Percentiles rank a stretch among this genome's conserved stretches.
phyloP scores from a whole-genome alignment of 2,113 vertebrate species.

The Phylloscopus whistleri region DNA sequence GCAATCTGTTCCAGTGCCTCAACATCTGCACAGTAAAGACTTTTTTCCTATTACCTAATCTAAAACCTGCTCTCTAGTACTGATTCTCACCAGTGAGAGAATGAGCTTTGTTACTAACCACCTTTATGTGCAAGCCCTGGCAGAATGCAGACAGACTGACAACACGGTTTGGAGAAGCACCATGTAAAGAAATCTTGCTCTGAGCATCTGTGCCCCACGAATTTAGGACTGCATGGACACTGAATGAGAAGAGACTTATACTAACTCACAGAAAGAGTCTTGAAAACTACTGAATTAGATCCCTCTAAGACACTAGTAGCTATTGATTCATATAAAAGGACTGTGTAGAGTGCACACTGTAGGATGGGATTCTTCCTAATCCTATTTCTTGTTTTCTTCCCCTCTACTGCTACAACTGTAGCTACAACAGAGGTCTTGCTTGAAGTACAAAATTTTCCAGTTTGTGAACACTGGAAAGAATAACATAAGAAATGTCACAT shows the following conservation, averaged over 20 bases:
- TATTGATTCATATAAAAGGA: not conserved
- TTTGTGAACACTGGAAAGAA: not conserved
- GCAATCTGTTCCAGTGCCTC: not conserved
- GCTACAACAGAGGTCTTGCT: not conserved
- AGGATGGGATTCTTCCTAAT: not conserved
- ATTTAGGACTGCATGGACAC: not conserved
- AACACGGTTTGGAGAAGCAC: accelerated
- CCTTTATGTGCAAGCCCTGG: accelerated
- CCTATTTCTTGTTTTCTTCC: not conserved
- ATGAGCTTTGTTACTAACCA: not conserved
- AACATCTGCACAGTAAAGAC: accelerated
- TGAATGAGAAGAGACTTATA: not conserved
- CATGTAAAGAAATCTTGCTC: not conserved
- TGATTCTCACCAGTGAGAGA: not conserved
- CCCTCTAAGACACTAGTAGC: not conserved
- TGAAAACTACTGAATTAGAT: not conserved
- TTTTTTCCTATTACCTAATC: not conserved
- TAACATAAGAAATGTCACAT: not conserved
- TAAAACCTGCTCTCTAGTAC: too few relatives aligned
- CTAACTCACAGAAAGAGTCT: not conserved
- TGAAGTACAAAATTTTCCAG: not conserved
- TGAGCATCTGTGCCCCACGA: not conserved
- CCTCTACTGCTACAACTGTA: not conserved
- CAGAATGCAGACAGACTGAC: not conserved
- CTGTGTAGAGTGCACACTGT: not conserved